Evolutionary conservation across 2,888 invertebrate species (phyloP).

Genomic region (Strigamia transsilvanica): DNA sequence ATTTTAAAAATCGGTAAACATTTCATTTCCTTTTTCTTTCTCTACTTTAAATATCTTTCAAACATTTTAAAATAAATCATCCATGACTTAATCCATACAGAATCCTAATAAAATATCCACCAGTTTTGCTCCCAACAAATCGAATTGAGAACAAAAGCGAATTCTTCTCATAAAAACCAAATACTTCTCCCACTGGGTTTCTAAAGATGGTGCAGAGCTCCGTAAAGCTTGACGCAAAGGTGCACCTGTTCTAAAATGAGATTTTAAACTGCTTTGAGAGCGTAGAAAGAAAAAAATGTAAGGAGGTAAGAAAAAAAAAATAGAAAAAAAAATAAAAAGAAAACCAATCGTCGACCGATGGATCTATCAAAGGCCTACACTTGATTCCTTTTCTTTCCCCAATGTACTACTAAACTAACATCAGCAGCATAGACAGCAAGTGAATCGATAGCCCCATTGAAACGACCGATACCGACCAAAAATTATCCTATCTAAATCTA

Average conservation of each 20-base stretch:
- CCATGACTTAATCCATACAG: conserved; percentile 9
- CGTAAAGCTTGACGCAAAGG: conserved; percentile 48
- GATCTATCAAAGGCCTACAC: conserved; percentile 4
- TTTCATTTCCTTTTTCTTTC: not conserved
- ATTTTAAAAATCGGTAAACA: conserved; percentile 26
- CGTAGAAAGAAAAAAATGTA: conserved; percentile 18
- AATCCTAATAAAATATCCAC: conserved; percentile 12
- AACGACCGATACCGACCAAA: conserved; percentile 1
- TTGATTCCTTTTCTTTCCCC: conserved; percentile 45
- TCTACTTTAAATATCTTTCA: not conserved
- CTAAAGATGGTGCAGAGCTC: conserved; percentile 47
- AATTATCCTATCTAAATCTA: conserved; percentile 36
- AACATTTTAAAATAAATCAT: conserved; percentile 4
- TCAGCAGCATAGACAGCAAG: conserved; percentile 17
- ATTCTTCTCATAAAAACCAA: conserved; percentile 42
- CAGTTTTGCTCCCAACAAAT: conserved; percentile 40
- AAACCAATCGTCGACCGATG: conserved; percentile 39
- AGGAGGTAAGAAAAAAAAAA: not conserved
- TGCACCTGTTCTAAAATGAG: conserved; percentile 47
- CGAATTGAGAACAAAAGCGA: conserved; percentile 47
- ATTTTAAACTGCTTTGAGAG: conserved; percentile 49
- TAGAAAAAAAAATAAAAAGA: conserved; percentile 7
- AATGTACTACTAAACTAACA: conserved; percentile 31
- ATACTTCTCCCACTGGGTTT: conserved; percentile 36
- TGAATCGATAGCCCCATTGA: conserved; percentile 34